A percentile compares a stretch with the other conserved stretches of the same genome.
Evolutionary conservation across 2,113 vertebrate genomes (phyloP).

Genomic region (Trematomus loennbergii): DNA sequence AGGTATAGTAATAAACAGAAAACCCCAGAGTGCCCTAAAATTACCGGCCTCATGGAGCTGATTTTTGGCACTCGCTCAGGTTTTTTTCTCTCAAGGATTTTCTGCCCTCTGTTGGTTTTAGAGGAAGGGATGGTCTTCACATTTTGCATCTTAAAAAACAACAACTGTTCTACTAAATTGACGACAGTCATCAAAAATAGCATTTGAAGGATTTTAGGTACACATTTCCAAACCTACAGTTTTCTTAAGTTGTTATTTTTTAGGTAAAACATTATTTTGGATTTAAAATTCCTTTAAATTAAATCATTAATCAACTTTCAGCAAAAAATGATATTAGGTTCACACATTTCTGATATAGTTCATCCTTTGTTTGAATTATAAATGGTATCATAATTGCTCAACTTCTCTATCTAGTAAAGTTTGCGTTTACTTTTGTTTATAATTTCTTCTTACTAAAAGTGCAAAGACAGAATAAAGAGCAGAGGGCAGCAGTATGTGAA

Average conservation of each 20-base stretch:
- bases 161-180: no score
- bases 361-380: background rate
- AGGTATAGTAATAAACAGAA: slow-evolving; percentile 68
- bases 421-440: background rate
- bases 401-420: background rate
- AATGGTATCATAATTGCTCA: background rate
- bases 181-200: background rate
- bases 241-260: background rate
- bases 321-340: background rate
- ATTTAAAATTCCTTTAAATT: background rate
- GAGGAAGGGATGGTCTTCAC: background rate
- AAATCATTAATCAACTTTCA: background rate
- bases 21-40: slow-evolving; percentile 69
- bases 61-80: slow-evolving; percentile 54
- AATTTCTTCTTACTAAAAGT: background rate
- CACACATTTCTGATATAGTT: background rate
- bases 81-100: slow-evolving; percentile 26
- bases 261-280: background rate
- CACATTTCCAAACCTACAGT: background rate
- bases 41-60: slow-evolving; percentile 56
- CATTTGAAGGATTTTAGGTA: background rate
- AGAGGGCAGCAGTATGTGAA: background rate
- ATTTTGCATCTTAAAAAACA: background rate
- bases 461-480: background rate
- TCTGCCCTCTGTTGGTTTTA: slow-evolving; percentile 73